Evolutionary conservation across 2,113 vertebrate genomes (phyloP).

Genomic region (Oreocharis arfaki): DNA sequence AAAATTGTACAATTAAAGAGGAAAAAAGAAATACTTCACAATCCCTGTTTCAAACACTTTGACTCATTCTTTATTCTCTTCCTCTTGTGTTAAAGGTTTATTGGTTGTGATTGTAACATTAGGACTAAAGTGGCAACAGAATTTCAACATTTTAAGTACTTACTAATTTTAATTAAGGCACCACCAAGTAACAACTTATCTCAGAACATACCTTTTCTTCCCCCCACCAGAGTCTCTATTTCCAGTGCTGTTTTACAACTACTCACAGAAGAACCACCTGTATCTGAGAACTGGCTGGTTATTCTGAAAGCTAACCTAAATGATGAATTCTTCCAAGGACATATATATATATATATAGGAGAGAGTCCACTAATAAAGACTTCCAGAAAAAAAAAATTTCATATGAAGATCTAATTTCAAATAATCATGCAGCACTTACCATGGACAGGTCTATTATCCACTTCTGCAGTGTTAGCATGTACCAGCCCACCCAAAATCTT

Average conservation of each 20-base stretch:
- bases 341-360: not conserved
- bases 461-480: conserved; percentile 80
- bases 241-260: not conserved
- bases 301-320: not conserved
- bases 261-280: not conserved
- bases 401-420: not conserved
- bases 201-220: not conserved
- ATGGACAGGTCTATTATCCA: conserved; percentile 89
- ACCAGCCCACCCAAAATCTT: conserved; percentile 84
- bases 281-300: not conserved
- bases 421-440: conserved; percentile 70
- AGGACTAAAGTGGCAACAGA: not conserved
- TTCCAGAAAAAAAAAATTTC: not conserved
- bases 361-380: not conserved
- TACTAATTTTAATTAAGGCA: not conserved
- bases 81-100: not conserved
- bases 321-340: not conserved
- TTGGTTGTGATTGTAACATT: not conserved
- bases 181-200: not conserved
- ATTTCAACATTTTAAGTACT: not conserved
- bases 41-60: not conserved
- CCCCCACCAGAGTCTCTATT: not conserved
- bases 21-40: not conserved
- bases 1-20: not conserved
- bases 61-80: not conserved